phyloP scores from a whole-genome alignment of 2,113 vertebrate species.

The Hepsetus odoe region DNA sequence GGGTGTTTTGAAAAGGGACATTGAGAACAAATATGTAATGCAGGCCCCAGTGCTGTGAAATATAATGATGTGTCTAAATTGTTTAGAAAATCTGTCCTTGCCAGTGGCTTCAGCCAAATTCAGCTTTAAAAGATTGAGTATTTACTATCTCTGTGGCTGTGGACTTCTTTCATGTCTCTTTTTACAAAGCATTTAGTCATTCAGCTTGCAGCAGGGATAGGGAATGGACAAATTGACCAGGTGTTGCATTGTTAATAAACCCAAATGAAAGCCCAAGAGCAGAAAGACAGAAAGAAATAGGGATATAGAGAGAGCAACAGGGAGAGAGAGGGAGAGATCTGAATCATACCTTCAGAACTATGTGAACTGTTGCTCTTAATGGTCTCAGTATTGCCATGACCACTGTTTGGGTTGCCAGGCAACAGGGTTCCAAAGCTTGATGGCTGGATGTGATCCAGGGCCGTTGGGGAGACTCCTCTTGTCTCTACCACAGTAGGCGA shows the following conservation, averaged over 20 bases:
- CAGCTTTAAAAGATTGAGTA: not conserved
- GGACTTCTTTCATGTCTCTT: not conserved
- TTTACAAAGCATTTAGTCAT: not conserved
- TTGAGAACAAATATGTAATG: not conserved
- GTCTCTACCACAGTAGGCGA: constrained; percentile 38
- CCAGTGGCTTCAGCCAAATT: not conserved
- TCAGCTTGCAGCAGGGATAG: not conserved
- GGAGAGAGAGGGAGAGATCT: not conserved
- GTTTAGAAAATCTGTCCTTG: not conserved
- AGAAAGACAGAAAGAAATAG: not conserved
- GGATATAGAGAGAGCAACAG: too few species aligned
- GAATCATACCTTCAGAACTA: constrained; percentile 63
- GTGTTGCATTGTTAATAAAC: constrained; percentile 5
- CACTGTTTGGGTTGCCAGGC: constrained; percentile 49
- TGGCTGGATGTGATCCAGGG: constrained; percentile 56
- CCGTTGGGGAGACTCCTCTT: constrained; percentile 58
- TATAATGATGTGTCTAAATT: not conserved
- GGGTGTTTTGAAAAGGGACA: not conserved
- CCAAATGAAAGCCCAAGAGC: not conserved
- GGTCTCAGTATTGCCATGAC: constrained; percentile 59
- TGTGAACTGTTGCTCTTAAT: constrained; percentile 60
- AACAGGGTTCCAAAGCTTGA: constrained; percentile 66
- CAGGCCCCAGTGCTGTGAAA: constrained; percentile 6
- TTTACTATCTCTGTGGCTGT: not conserved
- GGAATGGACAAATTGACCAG: constrained; percentile 6